These are phyloP conservation scores for Druceiella hillmani DNA, from an alignment of 2,888 invertebrate genomes.

Conservation along the genomic window DNA sequence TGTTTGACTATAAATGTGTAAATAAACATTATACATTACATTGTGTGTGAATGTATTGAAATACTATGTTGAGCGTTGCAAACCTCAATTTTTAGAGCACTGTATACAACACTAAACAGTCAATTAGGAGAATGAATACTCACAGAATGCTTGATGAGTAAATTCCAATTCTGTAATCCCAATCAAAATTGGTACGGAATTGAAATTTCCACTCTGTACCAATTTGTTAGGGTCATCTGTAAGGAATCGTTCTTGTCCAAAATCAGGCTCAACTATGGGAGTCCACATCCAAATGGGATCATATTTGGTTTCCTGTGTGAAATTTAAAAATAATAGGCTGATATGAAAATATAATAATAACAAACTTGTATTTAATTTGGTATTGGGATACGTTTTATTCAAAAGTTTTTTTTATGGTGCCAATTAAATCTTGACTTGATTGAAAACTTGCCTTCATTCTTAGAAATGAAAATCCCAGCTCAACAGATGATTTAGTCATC, in stretches of 20 bases:
- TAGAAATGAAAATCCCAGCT: slow-evolving; percentile 42
- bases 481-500: slow-evolving; percentile 40
- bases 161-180: slow-evolving; percentile 65
- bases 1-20: no score
- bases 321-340: no score
- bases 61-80: no score
- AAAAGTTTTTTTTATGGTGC: no score
- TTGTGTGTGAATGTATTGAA: no score
- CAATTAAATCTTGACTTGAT: no score
- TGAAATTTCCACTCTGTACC: slow-evolving; percentile 51
- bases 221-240: slow-evolving; percentile 53
- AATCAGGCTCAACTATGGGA: slow-evolving; percentile 61
- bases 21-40: no score
- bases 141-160: slow-evolving; percentile 56
- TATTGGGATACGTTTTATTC: no score
- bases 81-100: no score
- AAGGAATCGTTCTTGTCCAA: slow-evolving; percentile 64
- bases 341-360: no score
- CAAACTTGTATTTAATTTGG: no score
- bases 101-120: no score
- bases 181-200: slow-evolving; percentile 59
- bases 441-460: slow-evolving; percentile 34
- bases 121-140: slow-evolving; percentile 31
- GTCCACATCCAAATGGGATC: slow-evolving; percentile 54
- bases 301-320: slow-evolving; percentile 51